Conservation (phyloP, 2,113 vertebrate genomes). For the Sigmodon hispidus region DNA sequence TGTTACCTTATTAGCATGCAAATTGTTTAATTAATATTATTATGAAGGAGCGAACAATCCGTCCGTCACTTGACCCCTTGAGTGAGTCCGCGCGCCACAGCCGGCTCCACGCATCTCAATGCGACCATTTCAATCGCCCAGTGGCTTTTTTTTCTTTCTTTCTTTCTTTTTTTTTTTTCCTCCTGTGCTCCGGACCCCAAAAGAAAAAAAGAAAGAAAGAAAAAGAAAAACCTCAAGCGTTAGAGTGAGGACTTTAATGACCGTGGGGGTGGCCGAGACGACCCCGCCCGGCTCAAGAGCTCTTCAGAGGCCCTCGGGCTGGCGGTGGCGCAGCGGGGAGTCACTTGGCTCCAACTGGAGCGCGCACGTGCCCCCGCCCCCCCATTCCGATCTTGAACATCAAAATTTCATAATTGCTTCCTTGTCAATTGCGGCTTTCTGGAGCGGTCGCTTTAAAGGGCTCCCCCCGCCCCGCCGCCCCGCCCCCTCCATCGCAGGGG, state of each 20-base stretch:
- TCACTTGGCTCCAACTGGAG: conserved; percentile 44
- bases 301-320: conserved; percentile 60
- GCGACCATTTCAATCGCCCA: conserved; percentile 94
- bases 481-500: conserved; percentile 84
- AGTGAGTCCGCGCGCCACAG: conserved; percentile 94
- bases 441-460: conserved; percentile 83
- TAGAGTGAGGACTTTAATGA: conserved; percentile 85
- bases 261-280: conserved; percentile 52
- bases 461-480: conserved; percentile 49
- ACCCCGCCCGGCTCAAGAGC: conserved; percentile 73
- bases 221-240: conserved; percentile 86
- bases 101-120: conserved; percentile 92
- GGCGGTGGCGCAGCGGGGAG: conserved; percentile 67
- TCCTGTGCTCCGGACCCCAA: conserved; percentile 86
- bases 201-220: not conserved
- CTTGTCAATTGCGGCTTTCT: conserved; percentile 87
- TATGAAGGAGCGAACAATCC: conserved; percentile 99
- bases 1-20: conserved; percentile 99
- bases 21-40: conserved; percentile 99
- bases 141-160: conserved; percentile 66
- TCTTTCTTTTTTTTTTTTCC: conserved; percentile 76
- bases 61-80: conserved; percentile 99
- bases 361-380: not conserved
- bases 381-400: conserved; percentile 87
- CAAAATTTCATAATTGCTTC: conserved; percentile 98